Evolutionary conservation across 1,140 invertebrate species (phyloP), one percentile per base, ranked within the genome.

Genomic region (Periplaneta americana): DNA sequence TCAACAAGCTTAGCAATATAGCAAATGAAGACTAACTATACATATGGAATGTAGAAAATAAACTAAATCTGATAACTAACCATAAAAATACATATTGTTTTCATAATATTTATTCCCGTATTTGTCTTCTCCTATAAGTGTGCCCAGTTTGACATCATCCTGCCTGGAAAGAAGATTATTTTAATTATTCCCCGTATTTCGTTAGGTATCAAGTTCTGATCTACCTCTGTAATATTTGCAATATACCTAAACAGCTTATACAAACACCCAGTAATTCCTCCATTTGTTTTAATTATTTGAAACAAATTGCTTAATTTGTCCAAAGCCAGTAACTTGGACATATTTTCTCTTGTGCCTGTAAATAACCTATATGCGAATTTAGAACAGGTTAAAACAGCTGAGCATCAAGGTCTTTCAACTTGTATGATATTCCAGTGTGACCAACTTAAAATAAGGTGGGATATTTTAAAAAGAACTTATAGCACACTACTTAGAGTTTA

Each of bases 31-130:
- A n/a, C n/a, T n/a, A n/a, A n/a, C n/a, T n/a, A n/a, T n/a, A n/a
- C n/a, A n/a, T n/a, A n/a, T n/a, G n/a, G n/a, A n/a, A n/a, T n/a
- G n/a, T n/a, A n/a, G n/a, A n/a, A n/a, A n/a, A n/a, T n/a, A n/a
- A n/a, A n/a, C 28, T 36, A 39, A 35, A 36, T 28, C 76, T 2
- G n/a, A n/a, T 34, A 22, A 84, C 87, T 88, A 87, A 91, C 97
- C 94, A 87, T 95, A 94, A 88, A 99, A 98, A 87, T 96, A 97
- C 74, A 91, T 89, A 34, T 95, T 93, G 86, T 99, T 98, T 91
- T 99, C 94, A 88, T 92, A 99, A 88, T 99, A 99, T 87, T 95
- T 97, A 88, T 99, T 99, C 37, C 98, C 98, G 88, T 93, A 98
- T 87, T 97, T 95, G 88, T 99, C 98, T 82, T 92, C 92, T n/a